Evolutionary conservation across 2,888 invertebrate species (phyloP), one percentile per base, ranked within the genome.

Genomic region (Agrilus biguttatus): DNA sequence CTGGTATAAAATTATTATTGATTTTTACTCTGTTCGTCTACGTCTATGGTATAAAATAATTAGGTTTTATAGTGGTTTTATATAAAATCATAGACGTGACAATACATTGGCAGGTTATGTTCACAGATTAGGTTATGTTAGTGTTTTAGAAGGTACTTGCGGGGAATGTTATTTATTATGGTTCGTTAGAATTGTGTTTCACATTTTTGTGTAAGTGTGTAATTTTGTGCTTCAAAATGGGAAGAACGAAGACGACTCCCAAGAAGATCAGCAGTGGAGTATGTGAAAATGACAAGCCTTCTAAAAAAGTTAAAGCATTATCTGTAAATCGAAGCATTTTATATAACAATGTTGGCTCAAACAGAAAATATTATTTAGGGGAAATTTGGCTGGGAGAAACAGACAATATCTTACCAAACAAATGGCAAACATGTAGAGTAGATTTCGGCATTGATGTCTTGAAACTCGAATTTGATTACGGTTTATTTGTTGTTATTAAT

Each of bases 371-470:
- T 41, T 50, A 43, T 36, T 44, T 55, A 13, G 62, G 61, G 13
- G 52, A 56, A 40, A 38, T 62, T 33, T 42, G 49, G 34, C 42
- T 63, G 42, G 63, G 64, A 5, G 49, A 42, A 23, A 58, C 57
- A n/a, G 46, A 51, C 43, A 61, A 60, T 47, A 42, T 52, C 38
- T 45, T 60, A 21, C 62, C 63, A 7, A 45, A 49, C 8, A 42
- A 46, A 14, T 60, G 56, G 51, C 42, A 44, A 14, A 48, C 47
- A 19, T 60, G 60, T 45, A 57, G 50, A 47, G 49, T 58, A 17
- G 41, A 46, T 32, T 47, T 50, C 23, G 47, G 44, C 13, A 44
- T 43, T 34, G 47, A 47, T 36, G 37, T 47, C n/a, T 45, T 51
- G 38, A 33, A 50, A 46, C 39, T 58, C n/a, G 43, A 55, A 33